Conservation (phyloP, 2,113 vertebrate genomes). For the Istiophorus platypterus region DNA sequence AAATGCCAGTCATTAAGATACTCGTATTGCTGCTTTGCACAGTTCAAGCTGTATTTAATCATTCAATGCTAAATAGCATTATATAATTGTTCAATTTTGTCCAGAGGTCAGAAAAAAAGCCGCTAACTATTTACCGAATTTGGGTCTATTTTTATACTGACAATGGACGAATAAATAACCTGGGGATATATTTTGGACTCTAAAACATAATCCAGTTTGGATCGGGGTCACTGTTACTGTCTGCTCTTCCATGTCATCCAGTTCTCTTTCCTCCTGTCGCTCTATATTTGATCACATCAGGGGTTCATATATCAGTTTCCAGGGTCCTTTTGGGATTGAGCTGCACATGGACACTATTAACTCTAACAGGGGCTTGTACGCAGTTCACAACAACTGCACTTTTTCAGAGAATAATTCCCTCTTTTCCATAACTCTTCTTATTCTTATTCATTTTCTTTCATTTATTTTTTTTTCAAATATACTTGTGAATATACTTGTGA, state of each 20-base stretch:
- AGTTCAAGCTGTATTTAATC: not conserved
- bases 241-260: not conserved
- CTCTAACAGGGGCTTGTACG: not conserved
- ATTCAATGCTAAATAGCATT: no score
- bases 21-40: not conserved
- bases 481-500: not conserved
- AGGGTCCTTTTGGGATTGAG: not conserved
- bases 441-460: no score
- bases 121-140: not conserved
- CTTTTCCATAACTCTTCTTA: not conserved
- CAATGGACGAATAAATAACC: not conserved
- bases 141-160: not conserved
- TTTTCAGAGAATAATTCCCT: not conserved
- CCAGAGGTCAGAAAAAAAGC: slow-evolving; percentile 3
- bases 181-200: not conserved
- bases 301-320: not conserved
- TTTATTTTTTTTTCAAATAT: not conserved
- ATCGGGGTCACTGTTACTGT: not conserved
- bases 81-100: not conserved
- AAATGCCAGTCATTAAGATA: not conserved
- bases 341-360: not conserved
- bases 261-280: slow-evolving; percentile 13
- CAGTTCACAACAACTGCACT: not conserved
- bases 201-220: not conserved
- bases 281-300: slow-evolving; percentile 16